Percentiles rank a stretch among this genome's conserved stretches.
Evolutionary conservation across 2,113 vertebrate species (phyloP).

Genomic region (Pangasianodon gigas): DNA sequence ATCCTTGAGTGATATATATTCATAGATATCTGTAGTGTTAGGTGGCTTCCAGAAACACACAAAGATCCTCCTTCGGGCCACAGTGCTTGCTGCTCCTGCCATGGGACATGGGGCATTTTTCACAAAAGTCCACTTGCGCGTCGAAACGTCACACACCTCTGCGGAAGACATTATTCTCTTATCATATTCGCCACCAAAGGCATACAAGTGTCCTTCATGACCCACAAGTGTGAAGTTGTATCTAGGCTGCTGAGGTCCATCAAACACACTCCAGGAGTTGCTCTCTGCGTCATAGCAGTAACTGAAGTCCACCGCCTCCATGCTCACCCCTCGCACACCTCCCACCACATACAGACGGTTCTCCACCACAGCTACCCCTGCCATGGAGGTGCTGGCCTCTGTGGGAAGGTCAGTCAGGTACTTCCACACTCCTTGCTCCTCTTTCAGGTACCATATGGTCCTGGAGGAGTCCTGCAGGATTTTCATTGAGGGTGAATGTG

Average conservation of each 20-base stretch:
- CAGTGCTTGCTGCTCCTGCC: constrained; percentile 78
- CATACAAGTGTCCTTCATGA: constrained; percentile 80
- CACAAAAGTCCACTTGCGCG: constrained; percentile 78
- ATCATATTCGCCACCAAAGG: constrained; percentile 84
- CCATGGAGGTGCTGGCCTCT: constrained; percentile 87
- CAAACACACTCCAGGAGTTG: constrained; percentile 79
- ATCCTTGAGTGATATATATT: constrained; percentile 74
- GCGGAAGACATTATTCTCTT: constrained; percentile 78
- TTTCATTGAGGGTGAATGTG: constrained; percentile 84
- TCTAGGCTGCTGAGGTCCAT: constrained; percentile 86
- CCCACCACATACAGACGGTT: constrained; percentile 91
- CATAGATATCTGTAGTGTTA: constrained; percentile 85
- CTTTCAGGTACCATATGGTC: constrained; percentile 87
- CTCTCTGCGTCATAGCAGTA: constrained; percentile 84
- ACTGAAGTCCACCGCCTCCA: constrained; percentile 83
- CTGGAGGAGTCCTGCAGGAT: constrained; percentile 85
- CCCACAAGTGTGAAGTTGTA: constrained; percentile 83
- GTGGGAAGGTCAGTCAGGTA: constrained; percentile 84
- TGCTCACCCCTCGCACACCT: constrained; percentile 82
- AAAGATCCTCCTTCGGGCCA: constrained; percentile 84
- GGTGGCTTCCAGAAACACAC: constrained; percentile 90
- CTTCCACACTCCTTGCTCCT: constrained; percentile 82
- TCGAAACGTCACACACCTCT: constrained; percentile 78
- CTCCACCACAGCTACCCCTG: constrained; percentile 84
- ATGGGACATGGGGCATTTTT: constrained; percentile 80